A percentile compares a stretch with the other conserved stretches of the same genome.
phyloP scores from a whole-genome alignment of 2,113 vertebrate species.

The Panthera uncia region DNA sequence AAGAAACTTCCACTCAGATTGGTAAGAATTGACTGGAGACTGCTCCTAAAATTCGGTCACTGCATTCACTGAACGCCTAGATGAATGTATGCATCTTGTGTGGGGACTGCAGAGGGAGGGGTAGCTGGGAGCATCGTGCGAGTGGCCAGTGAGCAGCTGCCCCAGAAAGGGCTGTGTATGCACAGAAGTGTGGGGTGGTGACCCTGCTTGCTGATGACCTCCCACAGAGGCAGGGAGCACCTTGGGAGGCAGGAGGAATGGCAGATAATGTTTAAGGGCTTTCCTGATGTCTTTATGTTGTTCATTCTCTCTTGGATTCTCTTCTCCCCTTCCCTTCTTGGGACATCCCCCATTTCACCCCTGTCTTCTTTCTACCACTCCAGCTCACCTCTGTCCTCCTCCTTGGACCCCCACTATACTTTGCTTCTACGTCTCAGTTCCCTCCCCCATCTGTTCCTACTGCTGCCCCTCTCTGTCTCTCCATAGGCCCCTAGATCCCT shows the following conservation, averaged over 20 bases:
- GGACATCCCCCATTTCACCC: neutral
- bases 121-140: neutral
- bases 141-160: neutral
- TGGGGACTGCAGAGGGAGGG: neutral
- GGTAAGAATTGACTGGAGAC: neutral
- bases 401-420: neutral
- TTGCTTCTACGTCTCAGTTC: neutral
- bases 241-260: neutral
- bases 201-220: neutral
- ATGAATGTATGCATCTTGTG: neutral
- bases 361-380: neutral
- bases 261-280: neutral
- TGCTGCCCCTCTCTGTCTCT: neutral
- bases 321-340: neutral
- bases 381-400: neutral
- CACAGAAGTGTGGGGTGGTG: too few relatives aligned
- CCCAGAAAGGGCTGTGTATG: neutral
- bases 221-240: neutral
- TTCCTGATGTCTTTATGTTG: neutral
- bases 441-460: neutral
- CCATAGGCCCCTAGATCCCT: neutral
- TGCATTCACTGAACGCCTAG: neutral
- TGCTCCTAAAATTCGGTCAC: neutral
- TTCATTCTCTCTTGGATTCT: neutral
- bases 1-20: neutral